A percentile compares a stretch with the other conserved stretches of the same genome.
phyloP scores from a whole-genome alignment of 2,113 vertebrate species.

The Vicugna pacos region DNA sequence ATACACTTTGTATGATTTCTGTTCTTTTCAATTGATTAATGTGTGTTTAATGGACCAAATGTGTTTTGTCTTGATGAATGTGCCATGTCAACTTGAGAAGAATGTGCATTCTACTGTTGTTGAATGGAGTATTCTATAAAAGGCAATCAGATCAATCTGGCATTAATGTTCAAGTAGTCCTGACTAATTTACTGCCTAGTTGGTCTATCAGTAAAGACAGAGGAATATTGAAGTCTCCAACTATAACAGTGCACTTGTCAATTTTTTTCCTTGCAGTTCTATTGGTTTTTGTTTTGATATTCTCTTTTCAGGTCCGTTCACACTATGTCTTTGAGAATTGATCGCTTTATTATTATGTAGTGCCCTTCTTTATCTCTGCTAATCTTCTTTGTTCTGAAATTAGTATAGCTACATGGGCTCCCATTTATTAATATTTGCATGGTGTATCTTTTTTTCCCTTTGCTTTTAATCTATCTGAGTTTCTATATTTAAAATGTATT shows the following conservation, averaged over 20 bases:
- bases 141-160: neutral
- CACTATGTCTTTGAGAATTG: neutral
- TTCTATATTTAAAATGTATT: neutral
- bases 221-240: neutral
- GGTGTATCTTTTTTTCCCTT: neutral
- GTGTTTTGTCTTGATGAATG: neutral
- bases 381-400: too few species aligned
- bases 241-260: neutral
- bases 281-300: neutral
- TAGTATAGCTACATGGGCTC: too few species aligned
- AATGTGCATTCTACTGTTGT: neutral
- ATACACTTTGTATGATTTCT: neutral
- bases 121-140: neutral
- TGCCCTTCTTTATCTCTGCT: too few species aligned
- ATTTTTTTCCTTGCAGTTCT: constrained; percentile 15
- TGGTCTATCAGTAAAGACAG: neutral
- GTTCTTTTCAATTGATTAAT: neutral
- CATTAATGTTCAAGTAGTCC: neutral
- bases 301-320: neutral
- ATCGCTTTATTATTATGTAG: too few species aligned
- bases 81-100: neutral
- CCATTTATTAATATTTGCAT: too few species aligned
- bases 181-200: neutral
- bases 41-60: neutral
- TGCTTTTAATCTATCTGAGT: neutral